Evolutionary conservation across 2,888 invertebrate species (phyloP).

Genomic region (Drosophila quasianomalipes): DNA sequence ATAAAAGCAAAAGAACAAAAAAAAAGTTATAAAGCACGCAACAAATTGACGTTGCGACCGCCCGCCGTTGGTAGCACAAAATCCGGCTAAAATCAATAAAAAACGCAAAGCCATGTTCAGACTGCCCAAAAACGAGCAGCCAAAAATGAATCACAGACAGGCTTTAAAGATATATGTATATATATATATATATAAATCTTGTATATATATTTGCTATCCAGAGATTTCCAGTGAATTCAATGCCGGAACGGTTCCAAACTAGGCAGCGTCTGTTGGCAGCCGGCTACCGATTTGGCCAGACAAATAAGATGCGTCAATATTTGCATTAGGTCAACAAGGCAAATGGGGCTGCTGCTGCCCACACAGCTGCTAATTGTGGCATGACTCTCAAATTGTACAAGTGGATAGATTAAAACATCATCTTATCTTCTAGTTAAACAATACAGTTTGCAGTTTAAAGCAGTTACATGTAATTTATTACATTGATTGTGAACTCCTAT

Average conservation of each 20-base stretch:
- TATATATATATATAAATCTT: background rate
- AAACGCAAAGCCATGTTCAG: constrained; percentile 63
- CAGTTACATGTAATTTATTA: constrained; percentile 63
- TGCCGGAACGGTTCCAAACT: constrained; percentile 32
- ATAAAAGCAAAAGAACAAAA: constrained; percentile 16
- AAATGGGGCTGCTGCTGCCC: background rate
- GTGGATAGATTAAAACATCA: background rate
- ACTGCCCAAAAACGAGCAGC: constrained; percentile 20
- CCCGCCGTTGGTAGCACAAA: constrained; percentile 53
- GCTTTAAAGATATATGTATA: constrained; percentile 21
- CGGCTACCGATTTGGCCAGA: constrained; percentile 8
- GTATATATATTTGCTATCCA: background rate
- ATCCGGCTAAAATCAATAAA: constrained; percentile 78
- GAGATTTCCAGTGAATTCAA: constrained; percentile 32
- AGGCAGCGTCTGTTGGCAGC: constrained; percentile 9
- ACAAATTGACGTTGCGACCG: constrained; percentile 29
- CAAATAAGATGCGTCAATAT: constrained; percentile 45
- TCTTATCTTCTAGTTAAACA: background rate
- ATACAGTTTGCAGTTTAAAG: constrained; percentile 30
- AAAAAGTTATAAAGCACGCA: constrained; percentile 19
- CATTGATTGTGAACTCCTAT: constrained; percentile 64
- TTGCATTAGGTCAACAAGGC: constrained; percentile 30
- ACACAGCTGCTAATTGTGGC: constrained; percentile 2
- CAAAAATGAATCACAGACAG: constrained; percentile 46
- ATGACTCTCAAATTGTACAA: background rate